Conservation (phyloP, 2,888 invertebrate genomes). For the Tetanocera ferruginea region DNA sequence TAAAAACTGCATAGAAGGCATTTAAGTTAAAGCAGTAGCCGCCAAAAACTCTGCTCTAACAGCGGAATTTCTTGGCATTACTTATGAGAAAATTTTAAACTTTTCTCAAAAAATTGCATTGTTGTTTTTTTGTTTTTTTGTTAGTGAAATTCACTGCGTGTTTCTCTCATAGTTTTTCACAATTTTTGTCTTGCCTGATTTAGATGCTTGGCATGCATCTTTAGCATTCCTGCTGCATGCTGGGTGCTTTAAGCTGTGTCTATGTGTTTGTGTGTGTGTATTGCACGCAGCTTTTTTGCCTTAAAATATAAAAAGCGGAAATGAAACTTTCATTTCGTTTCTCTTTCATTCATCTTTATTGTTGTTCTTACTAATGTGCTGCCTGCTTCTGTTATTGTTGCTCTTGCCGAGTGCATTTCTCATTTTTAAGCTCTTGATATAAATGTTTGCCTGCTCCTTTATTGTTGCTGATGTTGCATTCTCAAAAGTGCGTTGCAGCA, state of each 20-base stretch:
- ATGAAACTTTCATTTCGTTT: conserved; percentile 7
- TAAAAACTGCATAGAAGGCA: neutral
- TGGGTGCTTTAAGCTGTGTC: too few relatives aligned
- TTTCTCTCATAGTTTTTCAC: too few relatives aligned
- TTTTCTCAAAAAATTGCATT: neutral
- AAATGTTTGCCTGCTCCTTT: neutral
- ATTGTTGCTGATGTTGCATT: neutral
- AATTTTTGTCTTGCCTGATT: too few relatives aligned
- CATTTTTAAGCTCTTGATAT: conserved; percentile 14
- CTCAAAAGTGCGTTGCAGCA: neutral
- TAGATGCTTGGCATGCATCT: too few relatives aligned
- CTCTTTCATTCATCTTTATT: conserved; percentile 1
- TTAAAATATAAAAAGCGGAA: conserved; percentile 19
- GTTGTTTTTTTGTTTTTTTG: neutral
- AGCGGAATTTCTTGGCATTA: neutral
- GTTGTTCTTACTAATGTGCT: neutral
- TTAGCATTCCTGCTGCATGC: neutral
- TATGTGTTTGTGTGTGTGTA: neutral
- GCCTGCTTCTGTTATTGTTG: neutral
- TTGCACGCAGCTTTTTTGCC: neutral
- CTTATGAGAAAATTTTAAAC: neutral
- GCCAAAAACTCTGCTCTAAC: neutral
- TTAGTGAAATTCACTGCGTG: neutral
- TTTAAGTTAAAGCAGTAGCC: neutral
- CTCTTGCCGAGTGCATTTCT: neutral